Evolutionary conservation across 2,888 invertebrate genomes (phyloP).

Genomic region (Eristalis arbustorum): DNA sequence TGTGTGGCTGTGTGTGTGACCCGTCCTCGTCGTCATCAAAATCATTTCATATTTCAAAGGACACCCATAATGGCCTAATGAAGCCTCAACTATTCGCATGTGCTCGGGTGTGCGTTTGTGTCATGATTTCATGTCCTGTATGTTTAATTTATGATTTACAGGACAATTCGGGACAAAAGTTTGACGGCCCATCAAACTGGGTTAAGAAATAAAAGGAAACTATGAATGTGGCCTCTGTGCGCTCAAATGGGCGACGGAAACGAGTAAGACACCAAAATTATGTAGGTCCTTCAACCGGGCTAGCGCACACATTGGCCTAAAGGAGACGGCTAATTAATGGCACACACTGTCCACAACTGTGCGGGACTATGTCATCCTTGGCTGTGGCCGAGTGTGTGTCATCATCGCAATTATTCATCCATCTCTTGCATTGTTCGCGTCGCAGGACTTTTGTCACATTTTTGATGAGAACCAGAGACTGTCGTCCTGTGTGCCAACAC

Average conservation of each 20-base stretch:
- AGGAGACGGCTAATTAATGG: slow-evolving; percentile 34
- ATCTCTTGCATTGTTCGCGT: background rate
- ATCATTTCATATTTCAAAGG: slow-evolving; percentile 42
- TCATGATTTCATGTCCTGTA: slow-evolving; percentile 30
- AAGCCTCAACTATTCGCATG: slow-evolving; percentile 33
- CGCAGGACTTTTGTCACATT: background rate
- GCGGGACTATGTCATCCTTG: background rate
- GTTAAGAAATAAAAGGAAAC: slow-evolving; percentile 32
- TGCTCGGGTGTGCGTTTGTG: slow-evolving; percentile 11
- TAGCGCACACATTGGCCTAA: background rate
- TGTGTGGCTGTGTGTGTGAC: slow-evolving; percentile 19
- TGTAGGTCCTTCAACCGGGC: background rate
- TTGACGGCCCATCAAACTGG: slow-evolving; percentile 24
- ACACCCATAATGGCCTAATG: slow-evolving; percentile 49
- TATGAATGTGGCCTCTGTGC: slow-evolving; percentile 24
- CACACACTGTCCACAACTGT: slow-evolving; percentile 21
- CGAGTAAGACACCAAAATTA: slow-evolving; percentile 19
- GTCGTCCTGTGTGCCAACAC: background rate
- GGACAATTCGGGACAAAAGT: background rate
- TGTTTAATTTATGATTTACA: slow-evolving; percentile 2
- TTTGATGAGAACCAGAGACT: background rate
- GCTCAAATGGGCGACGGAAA: too few relatives aligned
- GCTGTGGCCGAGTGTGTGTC: background rate
- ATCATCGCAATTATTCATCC: background rate
- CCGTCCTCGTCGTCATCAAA: background rate